Evolutionary conservation across 2,888 invertebrate species (phyloP), one percentile per base, ranked within the genome.

Genomic region (Eumerus sabulonum): DNA sequence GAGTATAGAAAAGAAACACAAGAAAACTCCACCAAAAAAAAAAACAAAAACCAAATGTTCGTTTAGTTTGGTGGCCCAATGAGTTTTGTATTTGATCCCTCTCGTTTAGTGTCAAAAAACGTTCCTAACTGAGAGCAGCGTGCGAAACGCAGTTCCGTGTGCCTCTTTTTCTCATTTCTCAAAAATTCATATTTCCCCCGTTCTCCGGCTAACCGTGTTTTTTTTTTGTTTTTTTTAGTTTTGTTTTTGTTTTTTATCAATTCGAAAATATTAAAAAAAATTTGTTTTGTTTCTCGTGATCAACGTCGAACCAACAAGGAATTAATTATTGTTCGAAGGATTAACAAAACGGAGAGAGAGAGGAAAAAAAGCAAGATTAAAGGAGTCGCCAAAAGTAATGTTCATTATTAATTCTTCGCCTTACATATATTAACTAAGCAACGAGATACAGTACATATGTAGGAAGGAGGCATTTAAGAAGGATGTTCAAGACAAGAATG

Each of bases 101-200:
- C 71, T 83, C 82, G 81, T 83, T 86, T 85, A 87, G 87, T 87
- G 86, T 87, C 86, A 84, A 83, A 85, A 86, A 86, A 86, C 86
- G 86, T 86, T 86, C 87, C 86, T 85, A 87, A 85, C 85, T 85
- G 87, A 86, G 85, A 87, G 86, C 86, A 86, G 85, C 87, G 84
- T 83, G 82, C 82, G 83, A 82, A 81, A 77, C 82, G 83, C 82
- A 82, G 83, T 82, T 83, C 83, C 85, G 85, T 84, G 85, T 84
- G 83, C 84, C 83, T 84, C 83, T 82, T 83, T 76, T 79, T 79
- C 79, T 82, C 79, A 82, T 74, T 82, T 79, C 82, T 77, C 56
- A 82, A 72, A 77, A 79, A 82, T 67, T 79, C 74, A 81, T 68
- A 72, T 81, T 74, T 62, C 56, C 72, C 79, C 76, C 76, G 76